Base-by-base conservation (phyloP, 1,140 invertebrate species). In the Amyelois transitella region DNA sequence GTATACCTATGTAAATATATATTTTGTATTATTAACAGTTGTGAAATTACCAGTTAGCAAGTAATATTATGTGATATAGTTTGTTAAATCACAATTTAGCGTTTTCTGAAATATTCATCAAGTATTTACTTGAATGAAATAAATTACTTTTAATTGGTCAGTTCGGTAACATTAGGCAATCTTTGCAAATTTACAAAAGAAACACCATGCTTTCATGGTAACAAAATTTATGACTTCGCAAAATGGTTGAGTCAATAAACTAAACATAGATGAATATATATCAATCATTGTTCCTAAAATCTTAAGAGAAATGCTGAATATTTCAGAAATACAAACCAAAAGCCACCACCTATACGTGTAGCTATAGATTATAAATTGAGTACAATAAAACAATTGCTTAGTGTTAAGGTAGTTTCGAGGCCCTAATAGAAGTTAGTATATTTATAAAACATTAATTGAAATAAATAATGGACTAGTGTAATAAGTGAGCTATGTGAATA, bases 341-440 rank as follows among this genome's bases (percentile, higher is more conserved):
- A 18, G 20, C 18, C n/a, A 2, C 10, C 10, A 21, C 44, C 43
- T 55, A 64, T 54, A 59, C 53, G 49, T 57, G 54, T 66, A 72
- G 60, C 52, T 38, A 62, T 77, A 75, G 61, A 66, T 66, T 81
- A 77, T 71, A 58, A 63, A 80, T 63, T 61, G 76, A 81, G 78
- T 81, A 84, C 78, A 84, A 84, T 84, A 81, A 81, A 75, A 65
- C 72, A 75, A 78, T 77, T 73, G 59, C 18, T 55, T 78, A 80
- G 72, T 72, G 58, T 65, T 81, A 79, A 77, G 43, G 22, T 53
- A 77, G 20, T 44, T 53, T 22, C 19, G 72, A 59, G 69, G 66
- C 67, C 66, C 75, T n/a, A 72, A 70, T 76, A n/a, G 10, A 72
- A 69, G 69, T 58, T 79, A 47, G 43, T 24, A 47, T 76, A 76